These are phyloP conservation scores for Macroramphosus scolopax DNA, from an alignment of 2,797 vertebrate species.

Conservation along the genomic window DNA sequence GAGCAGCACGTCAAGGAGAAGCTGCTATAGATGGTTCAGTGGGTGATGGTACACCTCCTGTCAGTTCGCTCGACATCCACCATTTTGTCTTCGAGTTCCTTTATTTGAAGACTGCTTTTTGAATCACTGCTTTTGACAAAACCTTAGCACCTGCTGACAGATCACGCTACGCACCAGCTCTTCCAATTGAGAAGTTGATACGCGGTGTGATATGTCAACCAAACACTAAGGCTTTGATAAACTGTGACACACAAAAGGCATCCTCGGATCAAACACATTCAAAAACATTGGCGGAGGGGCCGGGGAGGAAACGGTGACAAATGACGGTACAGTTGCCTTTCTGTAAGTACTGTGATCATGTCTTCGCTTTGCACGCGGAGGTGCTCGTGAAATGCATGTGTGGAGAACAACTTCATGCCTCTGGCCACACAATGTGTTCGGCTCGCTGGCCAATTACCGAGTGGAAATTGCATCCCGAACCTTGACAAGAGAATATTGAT, in stretches of 20 bases:
- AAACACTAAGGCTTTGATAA: slow-evolving; percentile 62
- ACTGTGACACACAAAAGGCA: slow-evolving; percentile 42
- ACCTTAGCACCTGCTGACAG: slow-evolving; percentile 72
- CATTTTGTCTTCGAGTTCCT: slow-evolving; percentile 62
- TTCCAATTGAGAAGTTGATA: slow-evolving; percentile 70
- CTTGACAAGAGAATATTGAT: slow-evolving; percentile 60
- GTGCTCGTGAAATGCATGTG: slow-evolving; percentile 43
- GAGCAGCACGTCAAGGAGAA: slow-evolving; percentile 49
- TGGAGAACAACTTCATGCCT: slow-evolving; percentile 43
- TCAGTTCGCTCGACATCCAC: slow-evolving; percentile 60
- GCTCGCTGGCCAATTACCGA: slow-evolving; percentile 56
- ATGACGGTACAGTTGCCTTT: slow-evolving; percentile 37
- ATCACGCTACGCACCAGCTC: slow-evolving; percentile 65
- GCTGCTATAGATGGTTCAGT: slow-evolving; percentile 46
- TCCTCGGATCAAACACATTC: slow-evolving; percentile 45
- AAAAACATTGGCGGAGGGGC: slow-evolving; percentile 27
- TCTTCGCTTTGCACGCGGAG: slow-evolving; percentile 36
- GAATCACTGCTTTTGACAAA: slow-evolving; percentile 67
- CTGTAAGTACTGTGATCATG: slow-evolving; percentile 48
- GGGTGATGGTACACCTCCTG: slow-evolving; percentile 56
- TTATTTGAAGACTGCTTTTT: slow-evolving; percentile 66
- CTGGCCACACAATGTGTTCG: slow-evolving; percentile 52
- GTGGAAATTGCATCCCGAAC: slow-evolving; percentile 59
- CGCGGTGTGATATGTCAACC: slow-evolving; percentile 67
- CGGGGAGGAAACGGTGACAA: slow-evolving; percentile 22